Evolutionary conservation across 2,113 vertebrate species (phyloP).

Genomic region (Calypte anna): DNA sequence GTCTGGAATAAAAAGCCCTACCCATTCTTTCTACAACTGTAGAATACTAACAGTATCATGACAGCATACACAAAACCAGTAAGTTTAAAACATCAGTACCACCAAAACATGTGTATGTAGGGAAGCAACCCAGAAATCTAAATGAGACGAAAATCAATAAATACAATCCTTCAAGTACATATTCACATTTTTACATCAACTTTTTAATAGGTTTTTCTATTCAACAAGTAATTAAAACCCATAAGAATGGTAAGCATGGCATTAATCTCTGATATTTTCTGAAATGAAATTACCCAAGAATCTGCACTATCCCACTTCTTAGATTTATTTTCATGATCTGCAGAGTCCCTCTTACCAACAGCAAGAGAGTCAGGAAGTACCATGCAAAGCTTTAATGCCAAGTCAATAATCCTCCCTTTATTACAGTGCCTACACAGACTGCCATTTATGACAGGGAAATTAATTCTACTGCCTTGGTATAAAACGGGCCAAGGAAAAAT

Average conservation of each 20-base stretch:
- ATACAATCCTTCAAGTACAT: neutral
- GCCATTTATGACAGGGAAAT: neutral
- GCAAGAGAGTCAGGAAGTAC: neutral
- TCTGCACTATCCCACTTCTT: neutral
- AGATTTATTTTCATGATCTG: neutral
- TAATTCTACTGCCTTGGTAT: neutral
- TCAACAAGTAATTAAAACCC: neutral
- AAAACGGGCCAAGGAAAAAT: neutral
- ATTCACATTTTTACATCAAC: neutral
- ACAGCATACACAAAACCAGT: neutral
- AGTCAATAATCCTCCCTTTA: neutral
- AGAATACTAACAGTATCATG: neutral
- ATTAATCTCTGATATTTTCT: neutral
- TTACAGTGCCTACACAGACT: neutral
- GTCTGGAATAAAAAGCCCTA: neutral
- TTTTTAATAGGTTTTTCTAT: neutral
- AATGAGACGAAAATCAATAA: neutral
- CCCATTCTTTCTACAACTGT: neutral
- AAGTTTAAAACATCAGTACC: neutral
- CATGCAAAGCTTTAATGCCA: neutral
- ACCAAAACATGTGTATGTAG: fast-evolving
- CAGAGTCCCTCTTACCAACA: neutral
- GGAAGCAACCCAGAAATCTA: neutral
- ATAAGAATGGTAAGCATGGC: neutral
- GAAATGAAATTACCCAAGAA: neutral